Evolutionary conservation across 2,888 invertebrate genomes (phyloP).

Genomic region (Synanthedon tipuliformis): DNA sequence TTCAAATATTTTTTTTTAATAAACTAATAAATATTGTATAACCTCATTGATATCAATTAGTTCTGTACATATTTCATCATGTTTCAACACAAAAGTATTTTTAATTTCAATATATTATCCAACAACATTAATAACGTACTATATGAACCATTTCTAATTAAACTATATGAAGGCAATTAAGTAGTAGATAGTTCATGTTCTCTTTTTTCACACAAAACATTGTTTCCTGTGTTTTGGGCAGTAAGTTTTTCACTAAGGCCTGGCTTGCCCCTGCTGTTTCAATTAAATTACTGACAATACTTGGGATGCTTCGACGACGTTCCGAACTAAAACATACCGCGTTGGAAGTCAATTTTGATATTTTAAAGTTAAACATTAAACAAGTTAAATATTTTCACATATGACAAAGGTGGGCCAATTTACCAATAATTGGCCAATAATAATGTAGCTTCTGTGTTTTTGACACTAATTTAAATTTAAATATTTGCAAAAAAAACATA

Average conservation of each 20-base stretch:
- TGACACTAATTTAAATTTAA: too few relatives aligned
- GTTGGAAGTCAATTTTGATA: conserved; percentile 34
- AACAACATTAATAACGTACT: conserved; percentile 49
- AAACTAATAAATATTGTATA: too few relatives aligned
- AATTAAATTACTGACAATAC: conserved; percentile 69
- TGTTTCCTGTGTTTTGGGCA: conserved; percentile 48
- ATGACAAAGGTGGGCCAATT: too few relatives aligned
- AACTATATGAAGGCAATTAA: conserved; percentile 58
- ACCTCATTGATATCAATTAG: too few relatives aligned
- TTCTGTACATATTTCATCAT: too few relatives aligned
- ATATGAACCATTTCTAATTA: conserved; percentile 47
- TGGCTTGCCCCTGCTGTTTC: conserved; percentile 60
- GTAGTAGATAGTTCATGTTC: conserved; percentile 33
- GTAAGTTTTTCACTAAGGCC: conserved; percentile 29
- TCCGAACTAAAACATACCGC: conserved; percentile 55
- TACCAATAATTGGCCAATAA: too few relatives aligned
- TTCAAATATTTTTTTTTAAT: too few relatives aligned
- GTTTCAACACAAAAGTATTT: neutral
- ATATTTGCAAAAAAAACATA: too few relatives aligned
- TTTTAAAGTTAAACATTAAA: conserved; percentile 7
- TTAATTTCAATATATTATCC: conserved; percentile 6
- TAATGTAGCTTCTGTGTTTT: too few relatives aligned
- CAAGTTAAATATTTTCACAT: too few relatives aligned
- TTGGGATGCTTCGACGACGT: conserved; percentile 53
- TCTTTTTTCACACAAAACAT: conserved; percentile 60